Conservation (phyloP, 2,888 invertebrate genomes). For the Barypeithes pellucidus region DNA sequence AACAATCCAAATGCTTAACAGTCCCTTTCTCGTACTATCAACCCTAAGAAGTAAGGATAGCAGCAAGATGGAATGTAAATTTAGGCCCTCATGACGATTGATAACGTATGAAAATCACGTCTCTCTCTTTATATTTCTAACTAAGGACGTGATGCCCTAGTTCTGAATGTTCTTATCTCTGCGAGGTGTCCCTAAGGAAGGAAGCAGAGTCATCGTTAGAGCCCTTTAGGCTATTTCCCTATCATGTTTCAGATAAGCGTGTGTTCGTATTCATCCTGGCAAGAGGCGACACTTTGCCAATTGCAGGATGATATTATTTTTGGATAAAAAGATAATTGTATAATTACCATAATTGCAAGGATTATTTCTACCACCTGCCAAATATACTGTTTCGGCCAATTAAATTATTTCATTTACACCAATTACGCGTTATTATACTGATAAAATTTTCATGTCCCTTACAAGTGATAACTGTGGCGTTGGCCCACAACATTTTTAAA, state of each 20-base stretch:
- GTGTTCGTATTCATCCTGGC: background rate
- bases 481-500: too few species aligned
- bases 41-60: background rate
- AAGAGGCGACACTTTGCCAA: background rate
- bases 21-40: background rate
- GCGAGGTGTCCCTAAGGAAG: conserved; percentile 25
- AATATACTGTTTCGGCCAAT: too few species aligned
- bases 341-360: too few species aligned
- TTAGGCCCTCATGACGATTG: conserved; percentile 7
- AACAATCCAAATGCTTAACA: background rate
- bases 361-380: too few species aligned
- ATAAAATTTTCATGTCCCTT: too few species aligned
- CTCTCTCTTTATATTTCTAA: conserved; percentile 24
- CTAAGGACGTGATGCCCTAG: conserved; percentile 27
- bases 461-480: too few species aligned
- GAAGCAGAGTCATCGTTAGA: conserved; percentile 18
- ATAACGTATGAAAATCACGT: conserved; percentile 29
- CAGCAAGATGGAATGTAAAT: conserved; percentile 10
- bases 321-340: too few species aligned
- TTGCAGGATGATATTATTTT: too few species aligned
- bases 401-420: too few species aligned
- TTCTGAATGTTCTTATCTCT: conserved; percentile 16
- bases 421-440: too few species aligned
- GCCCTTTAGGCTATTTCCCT: conserved; percentile 21
- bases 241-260: conserved; percentile 23